Conservation (phyloP, 2,888 invertebrate genomes). For the Sabellastarte sp. region DNA sequence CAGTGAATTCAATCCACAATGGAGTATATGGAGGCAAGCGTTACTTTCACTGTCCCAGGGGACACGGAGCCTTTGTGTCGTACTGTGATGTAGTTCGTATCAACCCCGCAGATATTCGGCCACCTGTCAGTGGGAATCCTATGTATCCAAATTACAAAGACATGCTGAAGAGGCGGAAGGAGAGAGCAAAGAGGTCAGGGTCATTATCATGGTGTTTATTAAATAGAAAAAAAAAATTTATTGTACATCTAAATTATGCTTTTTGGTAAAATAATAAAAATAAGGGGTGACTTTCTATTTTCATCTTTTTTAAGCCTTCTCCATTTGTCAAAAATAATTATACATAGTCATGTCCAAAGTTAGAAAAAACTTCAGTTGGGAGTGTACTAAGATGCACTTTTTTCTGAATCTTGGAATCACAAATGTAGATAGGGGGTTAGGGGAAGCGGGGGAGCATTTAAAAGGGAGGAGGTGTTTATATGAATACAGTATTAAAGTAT, state of each 20-base stretch:
- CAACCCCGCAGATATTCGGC: slow-evolving; percentile 33
- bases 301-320: not conserved
- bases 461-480: too few relatives aligned
- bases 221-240: too few relatives aligned
- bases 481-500: too few relatives aligned
- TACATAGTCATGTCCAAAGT: too few relatives aligned
- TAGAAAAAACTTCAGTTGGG: too few relatives aligned
- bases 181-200: too few relatives aligned
- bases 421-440: too few relatives aligned
- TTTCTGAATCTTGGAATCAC: too few relatives aligned
- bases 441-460: too few relatives aligned
- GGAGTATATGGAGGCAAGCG: slow-evolving; percentile 50
- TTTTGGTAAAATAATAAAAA: not conserved
- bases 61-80: slow-evolving; percentile 51
- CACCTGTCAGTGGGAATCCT: slow-evolving; percentile 42
- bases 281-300: not conserved
- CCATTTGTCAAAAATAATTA: too few relatives aligned
- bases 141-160: slow-evolving; percentile 55
- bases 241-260: not conserved
- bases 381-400: too few relatives aligned
- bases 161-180: slow-evolving; percentile 35
- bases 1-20: slow-evolving; percentile 51
- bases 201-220: too few relatives aligned
- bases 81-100: slow-evolving; percentile 41
- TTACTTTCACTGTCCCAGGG: slow-evolving; percentile 50